Evolutionary conservation across 2,888 invertebrate genomes (phyloP).

Genomic region (Epinotia nisella): DNA sequence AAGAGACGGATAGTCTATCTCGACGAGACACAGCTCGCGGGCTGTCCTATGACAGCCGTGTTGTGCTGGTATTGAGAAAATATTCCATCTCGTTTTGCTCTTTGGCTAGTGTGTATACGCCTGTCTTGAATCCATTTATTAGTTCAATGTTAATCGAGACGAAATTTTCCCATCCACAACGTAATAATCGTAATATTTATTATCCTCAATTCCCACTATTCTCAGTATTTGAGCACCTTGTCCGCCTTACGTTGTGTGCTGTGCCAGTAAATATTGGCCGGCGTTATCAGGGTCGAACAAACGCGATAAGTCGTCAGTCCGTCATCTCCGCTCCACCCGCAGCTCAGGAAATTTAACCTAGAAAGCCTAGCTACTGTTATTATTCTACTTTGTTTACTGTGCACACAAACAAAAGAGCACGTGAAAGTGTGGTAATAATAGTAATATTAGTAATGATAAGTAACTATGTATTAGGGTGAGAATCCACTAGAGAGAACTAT

Average conservation of each 20-base stretch:
- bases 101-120: not conserved
- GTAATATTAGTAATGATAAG: too few relatives aligned
- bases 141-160: not conserved
- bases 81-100: not conserved
- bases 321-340: constrained; percentile 9
- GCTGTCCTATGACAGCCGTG: too few relatives aligned
- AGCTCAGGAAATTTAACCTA: not conserved
- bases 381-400: not conserved
- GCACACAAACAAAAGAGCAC: constrained; percentile 11
- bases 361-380: constrained; percentile 21
- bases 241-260: constrained; percentile 21
- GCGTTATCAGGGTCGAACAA: constrained; percentile 28
- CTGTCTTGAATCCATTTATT: not conserved
- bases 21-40: too few relatives aligned
- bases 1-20: too few relatives aligned
- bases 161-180: not conserved
- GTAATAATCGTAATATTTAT: constrained; percentile 1
- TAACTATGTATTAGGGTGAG: not conserved
- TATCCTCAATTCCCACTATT: constrained; percentile 15
- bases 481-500: too few relatives aligned
- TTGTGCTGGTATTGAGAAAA: not conserved
- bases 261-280: constrained; percentile 22
- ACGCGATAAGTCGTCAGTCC: constrained; percentile 17
- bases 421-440: not conserved
- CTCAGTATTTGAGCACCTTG: constrained; percentile 24